Base-by-base conservation (phyloP, 2,797 vertebrate species). In the Fratercula arctica region DNA sequence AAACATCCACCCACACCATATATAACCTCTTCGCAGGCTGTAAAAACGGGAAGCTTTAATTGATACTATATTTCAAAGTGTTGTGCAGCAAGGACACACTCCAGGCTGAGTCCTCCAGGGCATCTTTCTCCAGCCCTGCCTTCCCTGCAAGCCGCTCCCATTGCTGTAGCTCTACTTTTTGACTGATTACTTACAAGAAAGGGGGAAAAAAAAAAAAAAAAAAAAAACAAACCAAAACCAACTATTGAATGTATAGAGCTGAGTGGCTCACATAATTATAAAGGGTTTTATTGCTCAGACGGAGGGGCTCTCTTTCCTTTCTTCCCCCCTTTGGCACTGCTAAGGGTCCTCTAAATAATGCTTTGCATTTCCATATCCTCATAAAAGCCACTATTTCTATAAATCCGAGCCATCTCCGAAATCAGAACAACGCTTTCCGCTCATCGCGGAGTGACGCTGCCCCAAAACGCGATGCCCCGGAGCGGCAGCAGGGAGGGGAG, bases 31-130 rank as follows among this genome's bases (percentile, higher is more conserved):
- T 74, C 6, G 28, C 63, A 94, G 90, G 88, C 87, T 63, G 84
- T 85, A 95, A 96, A 97, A 96, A 81, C 5, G 60, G 64, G 93
- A 95, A 92, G 78, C 89, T 97, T 97, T 96, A 97, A 98, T 96
- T 95, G 96, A 95, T 87, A 73, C 94, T 80, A 86, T 97, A 98
- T 97, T 98, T 98, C 96, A 97, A 67, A 67, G 41, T 59, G 87
- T 57, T 74, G 84, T 78, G 80, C 68, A 91, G 97, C 96, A 97
- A 96, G 94, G 97, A 96, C 94, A 2, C 66, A 48, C 80, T 87
- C 89, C 72, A 89, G 74, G 76, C 88, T 63, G 66, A 91, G 90
- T 67, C 84, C 84, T 84, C 90, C 16, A 20, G 82, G 86, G 95
- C 61, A 92, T 90, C 93, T 77, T 96, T 79, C 82, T 90, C 94